Base-by-base conservation (phyloP, 2,113 vertebrate genomes). In the Pycnonotus jocosus region DNA sequence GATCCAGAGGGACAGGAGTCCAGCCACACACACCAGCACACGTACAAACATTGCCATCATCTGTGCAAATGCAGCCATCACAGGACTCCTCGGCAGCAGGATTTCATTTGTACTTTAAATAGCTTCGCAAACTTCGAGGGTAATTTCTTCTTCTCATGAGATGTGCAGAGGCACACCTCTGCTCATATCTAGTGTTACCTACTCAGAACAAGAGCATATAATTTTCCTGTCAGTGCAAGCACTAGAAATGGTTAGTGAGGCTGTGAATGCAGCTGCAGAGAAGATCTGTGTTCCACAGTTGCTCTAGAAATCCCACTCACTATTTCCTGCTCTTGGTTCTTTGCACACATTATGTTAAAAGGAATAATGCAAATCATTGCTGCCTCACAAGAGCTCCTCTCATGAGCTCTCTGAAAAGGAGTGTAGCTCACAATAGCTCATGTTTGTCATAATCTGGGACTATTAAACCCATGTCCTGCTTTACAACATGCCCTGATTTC, bases 341-440 rank as follows among this genome's bases (percentile, higher is more conserved):
- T 91, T 76, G 30, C 21, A 37, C 3, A 11, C 2, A 1, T 61
- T 53, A 27, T 86, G 91, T 81, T 69, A 44, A 86, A 91, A 82
- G 21, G 10, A 65, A 4, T 58, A 56, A 87, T 64, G n/a, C 13
- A 77, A 90, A 53, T 5, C 4, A 3, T 18, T 79, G 5, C 33
- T 70, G 20, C 23, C 48, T 61, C 47, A 45, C 7, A 58, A 68
- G 81, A 78, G 4, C 9, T 68, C 30, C 47, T 71, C 44, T 40
- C 2, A 4, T 24, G 45, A 80, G 22, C 25, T 76, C 58, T 78
- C 42, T 53, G 65, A 57, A 83, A 58, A 1, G 22, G 2, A 1
- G 13, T 8, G 7, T 24, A 58, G 15, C 9, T 93, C 2, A 0
- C 13, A 62, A 22, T n/a, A 62, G 17, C 23, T 65, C 13, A 2